These are phyloP conservation scores for Andricus grossulariae DNA, from an alignment of 1,140 invertebrate species.

Conservation along the genomic window DNA sequence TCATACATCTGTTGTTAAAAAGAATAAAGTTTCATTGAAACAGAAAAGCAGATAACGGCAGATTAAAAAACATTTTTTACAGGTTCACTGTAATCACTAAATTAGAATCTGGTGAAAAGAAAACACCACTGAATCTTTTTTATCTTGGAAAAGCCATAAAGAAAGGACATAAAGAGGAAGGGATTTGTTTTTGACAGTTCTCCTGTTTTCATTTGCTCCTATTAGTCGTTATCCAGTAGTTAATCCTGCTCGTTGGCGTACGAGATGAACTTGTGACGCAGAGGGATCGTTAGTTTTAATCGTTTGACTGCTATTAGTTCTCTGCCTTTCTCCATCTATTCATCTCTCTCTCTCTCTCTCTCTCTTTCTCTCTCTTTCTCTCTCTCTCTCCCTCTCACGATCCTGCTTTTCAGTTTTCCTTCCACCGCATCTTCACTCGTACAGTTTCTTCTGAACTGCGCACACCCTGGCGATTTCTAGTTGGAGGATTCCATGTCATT, in stretches of 20 bases:
- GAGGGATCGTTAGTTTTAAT: conserved; percentile 62
- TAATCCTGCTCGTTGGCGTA: conserved; percentile 52
- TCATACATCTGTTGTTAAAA: too few species aligned
- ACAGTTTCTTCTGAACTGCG: too few species aligned
- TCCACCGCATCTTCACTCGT: too few species aligned
- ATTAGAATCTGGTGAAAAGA: conserved; percentile 1
- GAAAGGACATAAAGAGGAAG: conserved; percentile 11
- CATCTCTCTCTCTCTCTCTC: too few species aligned
- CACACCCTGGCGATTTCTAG: too few species aligned
- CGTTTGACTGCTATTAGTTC: conserved; percentile 61
- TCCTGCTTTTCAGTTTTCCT: too few species aligned
- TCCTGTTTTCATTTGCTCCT: conserved; percentile 57
- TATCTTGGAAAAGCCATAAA: conserved; percentile 11
- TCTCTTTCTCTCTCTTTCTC: too few species aligned
- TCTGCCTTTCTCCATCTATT: background rate
- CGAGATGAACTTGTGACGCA: conserved; percentile 52
- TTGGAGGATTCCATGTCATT: too few species aligned
- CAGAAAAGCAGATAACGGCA: too few species aligned
- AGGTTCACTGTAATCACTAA: background rate
- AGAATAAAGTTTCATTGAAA: too few species aligned
- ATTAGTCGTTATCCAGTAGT: conserved; percentile 57
- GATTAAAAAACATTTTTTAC: too few species aligned
- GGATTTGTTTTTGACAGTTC: conserved; percentile 28
- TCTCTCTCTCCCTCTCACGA: too few species aligned
- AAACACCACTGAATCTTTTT: background rate